These are phyloP conservation scores for Erynnis tages DNA, from an alignment of 2,888 invertebrate species.

Conservation along the genomic window DNA sequence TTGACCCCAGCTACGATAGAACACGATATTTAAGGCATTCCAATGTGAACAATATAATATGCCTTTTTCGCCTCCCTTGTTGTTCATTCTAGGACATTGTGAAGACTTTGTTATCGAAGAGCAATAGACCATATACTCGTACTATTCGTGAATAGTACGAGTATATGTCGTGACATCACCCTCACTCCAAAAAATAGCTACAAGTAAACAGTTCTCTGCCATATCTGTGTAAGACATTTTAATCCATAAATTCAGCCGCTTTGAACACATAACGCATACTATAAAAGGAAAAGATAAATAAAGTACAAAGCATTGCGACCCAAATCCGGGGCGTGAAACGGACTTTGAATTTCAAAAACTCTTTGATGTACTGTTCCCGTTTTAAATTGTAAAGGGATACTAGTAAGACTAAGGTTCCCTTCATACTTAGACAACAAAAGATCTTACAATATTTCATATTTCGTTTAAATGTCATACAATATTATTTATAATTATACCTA, in stretches of 20 bases:
- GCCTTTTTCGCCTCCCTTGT: no score
- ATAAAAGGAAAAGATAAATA: conserved; percentile 29
- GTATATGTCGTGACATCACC: no score
- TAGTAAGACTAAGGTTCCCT: no score
- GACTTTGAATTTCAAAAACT: conserved; percentile 30
- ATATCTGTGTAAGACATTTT: conserved; percentile 10
- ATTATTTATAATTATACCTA: no score
- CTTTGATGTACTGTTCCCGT: conserved; percentile 26
- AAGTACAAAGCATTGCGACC: conserved; percentile 28
- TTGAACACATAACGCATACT: conserved; percentile 19
- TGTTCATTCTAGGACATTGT: no score
- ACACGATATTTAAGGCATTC: conserved; percentile 4
- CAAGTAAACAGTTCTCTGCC: background rate
- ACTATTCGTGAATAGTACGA: no score
- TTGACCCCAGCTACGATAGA: conserved; percentile 6
- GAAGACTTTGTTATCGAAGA: no score
- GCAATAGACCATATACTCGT: no score
- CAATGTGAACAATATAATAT: background rate
- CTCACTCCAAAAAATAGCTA: no score
- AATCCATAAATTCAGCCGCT: conserved; percentile 19
- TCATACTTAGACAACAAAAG: conserved; percentile 10
- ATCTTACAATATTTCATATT: no score
- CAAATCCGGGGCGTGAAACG: conserved; percentile 29
- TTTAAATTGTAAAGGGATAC: conserved; percentile 23
- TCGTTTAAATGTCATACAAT: no score